Base-by-base conservation (phyloP, 2,113 vertebrate genomes). In the Eidolon helvum region DNA sequence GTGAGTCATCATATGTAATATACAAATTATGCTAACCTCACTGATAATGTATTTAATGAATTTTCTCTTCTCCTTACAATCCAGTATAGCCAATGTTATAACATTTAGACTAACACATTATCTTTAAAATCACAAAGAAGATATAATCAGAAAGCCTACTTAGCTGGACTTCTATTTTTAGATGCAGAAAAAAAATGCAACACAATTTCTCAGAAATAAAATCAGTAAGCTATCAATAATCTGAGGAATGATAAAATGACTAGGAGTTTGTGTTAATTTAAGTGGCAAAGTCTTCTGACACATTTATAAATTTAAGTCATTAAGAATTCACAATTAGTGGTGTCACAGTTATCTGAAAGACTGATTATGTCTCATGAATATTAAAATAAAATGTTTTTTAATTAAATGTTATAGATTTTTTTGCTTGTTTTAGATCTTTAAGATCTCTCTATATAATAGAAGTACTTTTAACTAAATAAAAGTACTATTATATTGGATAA, bases 221-320 rank as follows among this genome's bases (percentile, higher is more conserved):
- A 22, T 45, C 28, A 91, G 16, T 21, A 65, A 78, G 33, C 7
- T 65, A 48, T 63, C 11, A 90, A 74, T 78, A 92, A 26, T 86
- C 4, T 59, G 12, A 89, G 12, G 33, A 69, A 80, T 57, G 2
- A 59, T 91, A 30, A 91, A 86, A 77, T 50, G 7, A 68, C 33
- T 33, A 43, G 72, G 2, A 65, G 33, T 55, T 45, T 71, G 33
- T 94, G 53, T 66, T 93, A 80, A 82, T 68, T 82, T 53, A 92
- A 77, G n/a, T 50, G n/a, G 72, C 4, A 59, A 75, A 77, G 19
- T 53, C 38, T 96, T 83, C 19, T 94, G 28, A 78, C 33, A 95
- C 19, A 87, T 85, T 84, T 75, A 72, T n/a, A 53, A 86, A 94
- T 77, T 94, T 92, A 68, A 93, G 45, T 94, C 45, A 94, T 71